Percentiles rank a stretch among this genome's conserved stretches.
Conservation (phyloP, 2,113 vertebrate genomes). For the Hemiprocne comata region DNA sequence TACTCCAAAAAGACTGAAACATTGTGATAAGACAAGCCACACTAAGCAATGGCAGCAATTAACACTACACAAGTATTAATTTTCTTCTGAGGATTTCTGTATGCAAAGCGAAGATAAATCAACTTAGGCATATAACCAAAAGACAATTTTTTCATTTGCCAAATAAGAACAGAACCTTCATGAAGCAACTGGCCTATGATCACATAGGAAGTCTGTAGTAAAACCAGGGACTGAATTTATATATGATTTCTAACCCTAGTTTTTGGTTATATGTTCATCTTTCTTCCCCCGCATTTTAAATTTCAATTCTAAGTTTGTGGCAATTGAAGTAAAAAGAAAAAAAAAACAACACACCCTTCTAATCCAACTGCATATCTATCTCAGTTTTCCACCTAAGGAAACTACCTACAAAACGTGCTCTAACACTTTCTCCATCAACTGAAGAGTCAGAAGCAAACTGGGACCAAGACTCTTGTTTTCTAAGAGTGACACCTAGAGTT, state of each 20-base stretch:
- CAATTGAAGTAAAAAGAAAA: not conserved
- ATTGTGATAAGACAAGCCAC: not conserved
- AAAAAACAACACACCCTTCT: not conserved
- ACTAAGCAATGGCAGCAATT: not conserved
- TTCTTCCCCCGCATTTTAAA: not conserved
- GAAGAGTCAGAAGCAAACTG: not conserved
- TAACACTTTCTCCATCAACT: not conserved
- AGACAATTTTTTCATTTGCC: not conserved
- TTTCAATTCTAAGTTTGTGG: not conserved
- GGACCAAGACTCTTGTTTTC: slow-evolving; percentile 15
- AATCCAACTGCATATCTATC: not conserved
- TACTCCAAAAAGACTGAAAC: not conserved
- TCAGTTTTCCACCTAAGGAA: not conserved
- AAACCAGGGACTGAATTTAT: not conserved
- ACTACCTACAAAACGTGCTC: not conserved
- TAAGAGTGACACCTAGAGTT: slow-evolving; percentile 68
- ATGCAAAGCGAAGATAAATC: not conserved
- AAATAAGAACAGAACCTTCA: not conserved
- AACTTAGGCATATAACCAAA: not conserved
- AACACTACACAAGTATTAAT: not conserved
- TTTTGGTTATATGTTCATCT: not conserved
- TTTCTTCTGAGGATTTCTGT: not conserved
- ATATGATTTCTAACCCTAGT: not conserved
- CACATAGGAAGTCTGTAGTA: not conserved
- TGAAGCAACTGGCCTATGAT: not conserved